These are phyloP conservation scores for Eupithecia vulgata DNA, from an alignment of 2,888 invertebrate species.

Conservation along the genomic window DNA sequence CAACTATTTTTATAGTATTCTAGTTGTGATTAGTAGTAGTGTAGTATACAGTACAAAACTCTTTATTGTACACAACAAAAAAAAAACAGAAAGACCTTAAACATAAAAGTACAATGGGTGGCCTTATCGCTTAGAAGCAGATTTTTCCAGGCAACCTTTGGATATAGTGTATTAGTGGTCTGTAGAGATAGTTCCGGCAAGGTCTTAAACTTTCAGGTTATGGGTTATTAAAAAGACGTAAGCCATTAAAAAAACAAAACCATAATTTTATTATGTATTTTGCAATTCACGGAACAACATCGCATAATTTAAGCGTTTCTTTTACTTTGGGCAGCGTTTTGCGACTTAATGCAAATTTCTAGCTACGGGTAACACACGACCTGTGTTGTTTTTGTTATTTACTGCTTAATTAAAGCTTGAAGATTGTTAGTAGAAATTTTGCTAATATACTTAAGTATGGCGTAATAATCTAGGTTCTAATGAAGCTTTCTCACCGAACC, in stretches of 20 bases:
- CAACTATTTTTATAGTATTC: no score
- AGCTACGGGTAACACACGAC: constrained; percentile 26
- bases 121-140: no score
- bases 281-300: not conserved
- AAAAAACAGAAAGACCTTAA: no score
- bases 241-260: not conserved
- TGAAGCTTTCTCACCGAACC: not conserved
- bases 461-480: constrained; percentile 1
- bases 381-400: constrained; percentile 24
- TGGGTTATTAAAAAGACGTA: not conserved
- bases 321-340: constrained; percentile 8
- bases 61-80: no score
- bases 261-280: not conserved
- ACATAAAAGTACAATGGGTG: no score
- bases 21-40: no score
- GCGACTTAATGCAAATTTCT: constrained; percentile 27
- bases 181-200: no score
- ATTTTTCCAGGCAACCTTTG: no score
- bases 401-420: constrained; percentile 26
- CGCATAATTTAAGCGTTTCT: constrained; percentile 8
- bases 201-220: not conserved
- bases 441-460: not conserved
- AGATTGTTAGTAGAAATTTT: not conserved
- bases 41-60: no score
- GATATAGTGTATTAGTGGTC: no score